Base-by-base conservation (phyloP, 2,797 vertebrate genomes). In the Myiotriccus ornatus region DNA sequence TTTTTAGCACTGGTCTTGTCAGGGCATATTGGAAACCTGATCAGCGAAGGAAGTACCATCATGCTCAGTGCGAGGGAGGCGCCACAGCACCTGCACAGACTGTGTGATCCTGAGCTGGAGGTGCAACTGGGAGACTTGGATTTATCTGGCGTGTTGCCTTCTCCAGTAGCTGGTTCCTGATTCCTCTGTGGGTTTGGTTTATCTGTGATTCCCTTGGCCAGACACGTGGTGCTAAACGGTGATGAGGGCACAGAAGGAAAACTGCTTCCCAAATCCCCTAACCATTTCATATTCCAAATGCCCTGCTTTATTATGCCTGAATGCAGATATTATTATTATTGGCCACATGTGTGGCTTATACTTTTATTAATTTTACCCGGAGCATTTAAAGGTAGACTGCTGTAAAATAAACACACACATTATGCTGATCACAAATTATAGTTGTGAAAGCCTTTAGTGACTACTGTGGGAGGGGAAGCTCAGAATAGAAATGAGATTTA, bases 21-120 rank as follows among this genome's bases (percentile, higher is more conserved):
- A 77, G 88, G 94, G 70, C 92, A 19, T 13, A 23, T 87, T 32
- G 39, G 91, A 92, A 96, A 90, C 79, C 76, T 57, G 69, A 84
- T 68, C 41, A 4, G 78, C 2, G 2, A 34, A 80, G 79, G 82
- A 77, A n/a, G 79, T 17, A 2, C 44, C 0, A 0, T 32, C 16
- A 0, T 34, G 60, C 49, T 67, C 12, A 0, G 27, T 6, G 20
- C 5, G 4, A 75, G 55, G 46, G 50, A 78, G 62, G 62, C 34
- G 37, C 24, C 65, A 2, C 50, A 5, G 0, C 50, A 78, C 67
- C 93, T 68, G 69, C 10, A 0, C 7, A 3, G 69, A 6, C 17
- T 22, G 28, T 5, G 8, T 23, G 39, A 11, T 18, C 1, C 0
- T 3, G 35, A 60, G 37, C 88, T 62, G 53, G 57, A 41, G 47